Percentiles rank a stretch among this genome's conserved stretches.
Evolutionary conservation across 1,140 invertebrate species (phyloP).

Genomic region (Aphelinus certus): DNA sequence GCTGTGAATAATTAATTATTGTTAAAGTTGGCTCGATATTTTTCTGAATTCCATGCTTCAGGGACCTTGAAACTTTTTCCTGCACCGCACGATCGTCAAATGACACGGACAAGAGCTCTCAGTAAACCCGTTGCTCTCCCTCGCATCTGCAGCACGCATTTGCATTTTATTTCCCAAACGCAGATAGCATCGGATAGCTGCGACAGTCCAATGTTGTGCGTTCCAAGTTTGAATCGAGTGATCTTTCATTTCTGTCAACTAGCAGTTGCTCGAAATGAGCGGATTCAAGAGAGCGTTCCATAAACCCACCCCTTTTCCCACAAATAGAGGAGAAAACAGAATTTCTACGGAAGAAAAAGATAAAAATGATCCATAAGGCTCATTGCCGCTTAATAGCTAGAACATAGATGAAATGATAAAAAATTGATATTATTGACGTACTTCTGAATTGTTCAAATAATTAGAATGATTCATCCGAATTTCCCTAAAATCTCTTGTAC

Average conservation of each 20-base stretch:
- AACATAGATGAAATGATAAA: too few species aligned
- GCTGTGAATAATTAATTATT: slow-evolving; percentile 14
- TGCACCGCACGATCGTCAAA: not conserved
- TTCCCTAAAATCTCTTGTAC: too few species aligned
- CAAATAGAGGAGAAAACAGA: too few species aligned
- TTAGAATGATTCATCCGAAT: too few species aligned
- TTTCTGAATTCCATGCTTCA: not conserved
- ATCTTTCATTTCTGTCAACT: slow-evolving; percentile 25
- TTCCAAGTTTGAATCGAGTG: not conserved
- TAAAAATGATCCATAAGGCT: too few species aligned
- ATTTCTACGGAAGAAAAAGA: too few species aligned
- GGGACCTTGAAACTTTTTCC: slow-evolving; percentile 1
- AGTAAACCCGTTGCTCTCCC: not conserved
- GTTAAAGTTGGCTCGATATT: slow-evolving; percentile 14
- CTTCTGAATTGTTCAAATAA: too few species aligned
- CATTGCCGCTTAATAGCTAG: too few species aligned
- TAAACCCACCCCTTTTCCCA: too few species aligned
- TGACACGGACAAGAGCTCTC: not conserved
- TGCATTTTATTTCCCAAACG: slow-evolving; percentile 31
- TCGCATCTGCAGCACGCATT: not conserved
- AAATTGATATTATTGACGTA: too few species aligned
- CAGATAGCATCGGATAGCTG: slow-evolving; percentile 9
- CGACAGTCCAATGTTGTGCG: not conserved
- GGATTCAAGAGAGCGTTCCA: too few species aligned
- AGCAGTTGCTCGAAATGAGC: too few species aligned